phyloP scores from a whole-genome alignment of 2,888 invertebrate genomes.

The Ennomos erosarius region DNA sequence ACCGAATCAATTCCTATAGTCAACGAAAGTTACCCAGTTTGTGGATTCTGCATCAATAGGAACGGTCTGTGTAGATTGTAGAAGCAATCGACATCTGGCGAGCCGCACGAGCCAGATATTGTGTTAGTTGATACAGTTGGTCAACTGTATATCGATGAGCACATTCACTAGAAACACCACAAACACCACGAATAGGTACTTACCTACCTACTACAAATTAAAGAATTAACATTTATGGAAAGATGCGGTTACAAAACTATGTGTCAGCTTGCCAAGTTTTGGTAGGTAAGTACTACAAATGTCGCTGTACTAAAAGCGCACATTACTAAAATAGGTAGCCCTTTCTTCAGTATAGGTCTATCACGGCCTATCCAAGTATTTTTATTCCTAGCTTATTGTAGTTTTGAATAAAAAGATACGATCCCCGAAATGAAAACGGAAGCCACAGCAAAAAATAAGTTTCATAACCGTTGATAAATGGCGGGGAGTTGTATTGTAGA shows the following conservation, averaged over 20 bases:
- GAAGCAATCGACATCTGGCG: conserved; percentile 17
- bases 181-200: too few species aligned
- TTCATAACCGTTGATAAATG: conserved; percentile 23
- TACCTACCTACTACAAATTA: too few species aligned
- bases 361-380: too few species aligned
- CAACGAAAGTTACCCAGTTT: conserved; percentile 43
- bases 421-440: conserved; percentile 30
- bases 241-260: too few species aligned
- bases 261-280: too few species aligned
- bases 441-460: conserved; percentile 26
- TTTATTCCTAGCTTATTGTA: conserved; percentile 17
- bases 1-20: conserved; percentile 27
- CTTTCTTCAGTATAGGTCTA: too few species aligned
- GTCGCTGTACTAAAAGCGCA: too few species aligned
- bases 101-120: conserved; percentile 17
- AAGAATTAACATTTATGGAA: too few species aligned
- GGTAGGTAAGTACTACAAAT: too few species aligned
- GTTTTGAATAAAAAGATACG: conserved; percentile 6
- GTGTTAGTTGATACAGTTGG: conserved; percentile 13
- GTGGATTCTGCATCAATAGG: too few species aligned
- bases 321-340: too few species aligned
- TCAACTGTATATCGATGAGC: not conserved
- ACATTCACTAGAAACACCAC: conserved; percentile 2
- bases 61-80: conserved; percentile 45
- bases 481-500: too few species aligned